phyloP scores from a whole-genome alignment of 2,113 vertebrate genomes.

The Eonycteris spelaea region DNA sequence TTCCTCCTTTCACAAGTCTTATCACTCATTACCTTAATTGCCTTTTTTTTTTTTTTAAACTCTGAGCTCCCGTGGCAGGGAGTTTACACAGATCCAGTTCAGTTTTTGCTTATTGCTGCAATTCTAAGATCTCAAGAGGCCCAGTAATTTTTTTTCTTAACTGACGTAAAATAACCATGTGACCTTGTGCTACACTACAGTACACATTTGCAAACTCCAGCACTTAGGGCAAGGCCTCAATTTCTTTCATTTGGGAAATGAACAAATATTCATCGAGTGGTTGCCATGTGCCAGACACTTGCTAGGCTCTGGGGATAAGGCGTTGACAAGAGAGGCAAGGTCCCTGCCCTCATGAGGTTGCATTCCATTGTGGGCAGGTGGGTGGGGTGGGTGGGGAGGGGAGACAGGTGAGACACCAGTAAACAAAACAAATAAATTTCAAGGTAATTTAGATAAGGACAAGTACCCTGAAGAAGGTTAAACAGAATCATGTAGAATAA shows the following conservation, averaged over 20 bases:
- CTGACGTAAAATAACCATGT: neutral
- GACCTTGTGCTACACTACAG: accelerated
- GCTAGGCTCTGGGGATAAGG: neutral
- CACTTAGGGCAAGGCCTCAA: neutral
- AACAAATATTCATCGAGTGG: neutral
- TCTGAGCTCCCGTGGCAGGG: neutral
- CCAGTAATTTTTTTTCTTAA: neutral
- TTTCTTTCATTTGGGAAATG: neutral
- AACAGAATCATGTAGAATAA: neutral
- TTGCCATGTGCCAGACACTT: neutral
- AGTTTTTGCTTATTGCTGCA: too few relatives aligned
- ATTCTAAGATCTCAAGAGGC: neutral
- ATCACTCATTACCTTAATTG: neutral
- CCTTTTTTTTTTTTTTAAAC: neutral
- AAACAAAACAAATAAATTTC: neutral
- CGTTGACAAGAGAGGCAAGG: neutral
- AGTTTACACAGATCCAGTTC: neutral
- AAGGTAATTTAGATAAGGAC: neutral
- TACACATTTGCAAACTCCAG: too few relatives aligned
- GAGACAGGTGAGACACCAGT: neutral
- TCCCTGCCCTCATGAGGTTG: neutral
- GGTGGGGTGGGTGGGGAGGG: too few relatives aligned
- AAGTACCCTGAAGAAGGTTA: neutral
- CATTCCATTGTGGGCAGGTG: accelerated
- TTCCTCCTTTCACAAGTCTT: neutral